These are phyloP conservation scores for Choreutis nemorana DNA, from an alignment of 2,888 invertebrate species.

Conservation along the genomic window DNA sequence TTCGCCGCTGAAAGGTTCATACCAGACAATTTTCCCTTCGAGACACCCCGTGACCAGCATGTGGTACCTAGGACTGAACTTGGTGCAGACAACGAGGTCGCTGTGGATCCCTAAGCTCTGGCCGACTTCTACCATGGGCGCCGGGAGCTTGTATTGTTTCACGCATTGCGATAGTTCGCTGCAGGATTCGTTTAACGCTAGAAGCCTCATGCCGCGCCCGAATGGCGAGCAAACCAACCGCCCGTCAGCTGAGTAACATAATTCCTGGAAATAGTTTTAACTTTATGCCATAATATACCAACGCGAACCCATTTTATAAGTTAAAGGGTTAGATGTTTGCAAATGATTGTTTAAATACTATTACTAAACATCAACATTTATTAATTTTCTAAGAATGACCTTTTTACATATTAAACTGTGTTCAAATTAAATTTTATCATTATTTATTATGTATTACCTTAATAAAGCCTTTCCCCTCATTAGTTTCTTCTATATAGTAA, in stretches of 20 bases:
- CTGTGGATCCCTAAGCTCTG: slow-evolving; percentile 76
- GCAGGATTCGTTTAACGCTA: slow-evolving; percentile 81
- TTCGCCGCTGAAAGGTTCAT: slow-evolving; percentile 74
- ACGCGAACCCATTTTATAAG: too few relatives aligned
- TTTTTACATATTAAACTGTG: too few relatives aligned
- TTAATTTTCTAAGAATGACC: too few relatives aligned
- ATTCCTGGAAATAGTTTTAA: slow-evolving; percentile 71
- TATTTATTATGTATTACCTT: slow-evolving; percentile 71
- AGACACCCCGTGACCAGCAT: slow-evolving; percentile 91
- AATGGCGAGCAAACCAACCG: slow-evolving; percentile 90
- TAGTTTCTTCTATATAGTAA: slow-evolving; percentile 86
- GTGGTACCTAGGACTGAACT: slow-evolving; percentile 88
- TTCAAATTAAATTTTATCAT: too few relatives aligned
- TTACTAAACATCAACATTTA: too few relatives aligned
- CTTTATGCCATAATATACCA: too few relatives aligned
- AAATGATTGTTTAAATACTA: too few relatives aligned
- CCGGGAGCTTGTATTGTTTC: slow-evolving; percentile 17
- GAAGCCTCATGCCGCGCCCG: slow-evolving; percentile 83
- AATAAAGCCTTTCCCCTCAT: slow-evolving; percentile 89
- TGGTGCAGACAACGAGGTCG: slow-evolving; percentile 87
- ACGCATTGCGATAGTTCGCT: slow-evolving; percentile 77
- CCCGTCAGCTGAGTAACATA: slow-evolving; percentile 91
- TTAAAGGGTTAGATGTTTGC: too few relatives aligned
- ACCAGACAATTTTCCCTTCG: slow-evolving; percentile 88
- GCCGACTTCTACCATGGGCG: slow-evolving; percentile 66